These are phyloP conservation scores for Heteromurus nitidus DNA, from an alignment of 2,888 invertebrate genomes.

Conservation along the genomic window DNA sequence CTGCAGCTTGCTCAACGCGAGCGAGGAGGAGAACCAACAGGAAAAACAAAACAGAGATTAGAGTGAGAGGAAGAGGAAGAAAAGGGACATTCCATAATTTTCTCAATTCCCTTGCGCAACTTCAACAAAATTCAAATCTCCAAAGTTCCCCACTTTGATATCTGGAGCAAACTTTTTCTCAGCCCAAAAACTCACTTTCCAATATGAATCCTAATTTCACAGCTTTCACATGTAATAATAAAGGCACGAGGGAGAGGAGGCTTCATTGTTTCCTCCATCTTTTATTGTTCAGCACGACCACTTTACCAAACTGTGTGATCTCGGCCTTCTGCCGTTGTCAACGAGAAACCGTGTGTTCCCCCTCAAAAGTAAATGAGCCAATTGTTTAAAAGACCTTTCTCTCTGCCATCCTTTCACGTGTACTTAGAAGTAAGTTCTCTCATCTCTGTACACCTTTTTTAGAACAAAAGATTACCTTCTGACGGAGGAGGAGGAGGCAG, in stretches of 20 bases:
- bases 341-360: too few species aligned
- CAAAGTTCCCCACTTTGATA: slow-evolving; percentile 3
- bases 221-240: slow-evolving; percentile 5
- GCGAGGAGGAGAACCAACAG: neutral
- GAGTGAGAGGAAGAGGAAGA: slow-evolving; percentile 13
- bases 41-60: slow-evolving; percentile 13
- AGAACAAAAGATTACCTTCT: slow-evolving; percentile 19
- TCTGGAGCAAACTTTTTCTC: neutral
- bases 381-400: neutral
- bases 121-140: slow-evolving; percentile 31
- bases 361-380: too few species aligned
- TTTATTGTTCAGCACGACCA: slow-evolving; percentile 2
- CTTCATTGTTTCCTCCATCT: slow-evolving; percentile 32
- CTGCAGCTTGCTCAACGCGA: neutral
- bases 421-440: neutral
- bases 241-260: too few species aligned
- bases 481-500: slow-evolving; percentile 1
- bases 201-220: neutral
- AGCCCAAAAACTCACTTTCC: neutral
- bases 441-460: slow-evolving; percentile 14
- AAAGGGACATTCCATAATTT: slow-evolving; percentile 36
- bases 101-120: slow-evolving; percentile 43
- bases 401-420: neutral
- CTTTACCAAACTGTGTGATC: too few species aligned
- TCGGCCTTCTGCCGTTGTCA: too few species aligned